phyloP scores from a whole-genome alignment of 2,888 invertebrate species.

The Sericinus montela region DNA sequence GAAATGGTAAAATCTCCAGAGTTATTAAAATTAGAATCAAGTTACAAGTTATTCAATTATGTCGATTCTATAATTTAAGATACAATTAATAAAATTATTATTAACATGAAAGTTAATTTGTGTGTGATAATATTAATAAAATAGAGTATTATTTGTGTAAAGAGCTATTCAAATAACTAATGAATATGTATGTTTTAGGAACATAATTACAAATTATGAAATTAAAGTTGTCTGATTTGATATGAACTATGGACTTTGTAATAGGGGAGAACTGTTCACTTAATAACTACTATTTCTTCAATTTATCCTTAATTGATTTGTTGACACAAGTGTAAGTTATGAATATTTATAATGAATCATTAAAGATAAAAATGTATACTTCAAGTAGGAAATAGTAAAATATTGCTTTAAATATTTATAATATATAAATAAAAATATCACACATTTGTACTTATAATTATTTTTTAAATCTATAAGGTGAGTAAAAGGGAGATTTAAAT shows the following conservation, averaged over 20 bases:
- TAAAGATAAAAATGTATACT: neutral
- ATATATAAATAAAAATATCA: conserved; percentile 16
- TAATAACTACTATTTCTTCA: conserved; percentile 7
- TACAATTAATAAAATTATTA: too few species aligned
- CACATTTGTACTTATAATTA: conserved; percentile 17
- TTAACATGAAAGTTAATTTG: too few species aligned
- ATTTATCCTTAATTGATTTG: conserved; percentile 17
- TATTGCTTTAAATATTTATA: conserved; percentile 16
- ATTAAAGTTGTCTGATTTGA: too few species aligned
- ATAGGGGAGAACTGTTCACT: neutral
- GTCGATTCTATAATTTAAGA: too few species aligned
- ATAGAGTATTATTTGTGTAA: too few species aligned
- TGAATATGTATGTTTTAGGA: too few species aligned
- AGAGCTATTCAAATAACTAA: too few species aligned
- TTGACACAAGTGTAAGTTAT: conserved; percentile 18
- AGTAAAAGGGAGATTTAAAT: neutral
- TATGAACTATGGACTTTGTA: neutral
- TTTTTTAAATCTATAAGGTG: neutral
- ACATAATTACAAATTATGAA: too few species aligned
- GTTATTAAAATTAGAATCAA: too few species aligned
- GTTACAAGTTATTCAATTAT: too few species aligned
- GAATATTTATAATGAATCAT: neutral
- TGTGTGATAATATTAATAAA: too few species aligned
- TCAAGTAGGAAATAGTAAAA: neutral
- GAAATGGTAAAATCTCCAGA: too few species aligned